Conservation (phyloP, 2,888 invertebrate genomes). For the Tolmerus cingulatus region DNA sequence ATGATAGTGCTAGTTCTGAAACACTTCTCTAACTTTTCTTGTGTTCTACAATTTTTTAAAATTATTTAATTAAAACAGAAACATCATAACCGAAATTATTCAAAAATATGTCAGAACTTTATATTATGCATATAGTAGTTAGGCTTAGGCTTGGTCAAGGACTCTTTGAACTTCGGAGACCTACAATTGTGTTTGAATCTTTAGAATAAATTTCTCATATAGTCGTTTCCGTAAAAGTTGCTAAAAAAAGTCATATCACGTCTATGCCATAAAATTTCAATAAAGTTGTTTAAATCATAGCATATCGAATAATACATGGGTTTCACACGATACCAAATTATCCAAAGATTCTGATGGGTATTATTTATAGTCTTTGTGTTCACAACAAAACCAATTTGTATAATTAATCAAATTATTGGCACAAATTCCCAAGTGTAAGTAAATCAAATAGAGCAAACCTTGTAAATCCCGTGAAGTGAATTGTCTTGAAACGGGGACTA, state of each 20-base stretch:
- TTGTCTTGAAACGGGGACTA: neutral
- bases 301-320: neutral
- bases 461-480: neutral
- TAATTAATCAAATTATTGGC: constrained; percentile 7
- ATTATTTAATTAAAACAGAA: no score
- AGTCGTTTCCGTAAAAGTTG: neutral
- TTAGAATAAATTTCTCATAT: no score
- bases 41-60: no score
- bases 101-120: no score
- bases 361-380: neutral
- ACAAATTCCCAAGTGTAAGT: neutral
- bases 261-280: neutral
- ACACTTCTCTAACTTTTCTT: no score
- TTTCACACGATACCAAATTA: neutral
- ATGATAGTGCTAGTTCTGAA: no score
- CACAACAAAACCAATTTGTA: neutral
- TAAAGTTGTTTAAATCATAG: neutral
- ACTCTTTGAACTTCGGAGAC: no score
- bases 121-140: no score
- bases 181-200: no score
- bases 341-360: neutral
- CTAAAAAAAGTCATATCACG: neutral
- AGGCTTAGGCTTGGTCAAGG: no score
- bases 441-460: neutral
- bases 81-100: no score